These are phyloP conservation scores for Laodelphax striatellus DNA, from an alignment of 1,140 invertebrate genomes.

Conservation along the genomic window DNA sequence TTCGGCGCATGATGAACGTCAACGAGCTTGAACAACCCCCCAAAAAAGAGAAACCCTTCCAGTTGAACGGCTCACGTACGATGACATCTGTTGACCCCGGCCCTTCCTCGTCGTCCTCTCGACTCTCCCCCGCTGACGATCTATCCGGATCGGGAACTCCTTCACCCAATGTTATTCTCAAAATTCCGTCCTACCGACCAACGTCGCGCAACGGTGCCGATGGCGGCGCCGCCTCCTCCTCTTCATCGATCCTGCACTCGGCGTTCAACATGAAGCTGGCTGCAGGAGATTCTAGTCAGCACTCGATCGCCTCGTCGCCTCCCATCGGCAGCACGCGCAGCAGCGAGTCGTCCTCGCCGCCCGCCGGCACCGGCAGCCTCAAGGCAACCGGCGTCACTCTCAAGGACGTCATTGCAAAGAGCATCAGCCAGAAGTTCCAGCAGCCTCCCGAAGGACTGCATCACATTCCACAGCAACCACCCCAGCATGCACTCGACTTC, in stretches of 20 bases:
- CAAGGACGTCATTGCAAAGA: slow-evolving; percentile 74
- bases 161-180: slow-evolving; percentile 57
- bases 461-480: slow-evolving; percentile 2
- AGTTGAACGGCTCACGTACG: slow-evolving; percentile 11
- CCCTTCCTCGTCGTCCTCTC: slow-evolving; percentile 14
- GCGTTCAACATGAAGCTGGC: slow-evolving; percentile 22
- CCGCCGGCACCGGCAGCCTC: slow-evolving; percentile 38
- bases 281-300: slow-evolving; percentile 27
- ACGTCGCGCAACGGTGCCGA: slow-evolving; percentile 43
- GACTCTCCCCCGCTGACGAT: slow-evolving; percentile 5
- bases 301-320: slow-evolving; percentile 34
- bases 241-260: slow-evolving; percentile 30
- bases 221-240: slow-evolving; percentile 1
- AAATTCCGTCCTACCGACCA: slow-evolving; percentile 85
- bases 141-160: slow-evolving; percentile 22
- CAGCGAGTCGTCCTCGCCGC: slow-evolving; percentile 37
- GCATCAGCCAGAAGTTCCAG: slow-evolving; percentile 78
- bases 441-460: slow-evolving; percentile 36
- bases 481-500: slow-evolving; percentile 26
- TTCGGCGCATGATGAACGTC: slow-evolving; percentile 23
- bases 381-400: slow-evolving; percentile 43
- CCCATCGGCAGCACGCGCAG: slow-evolving; percentile 28
- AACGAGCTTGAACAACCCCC: slow-evolving; percentile 16
- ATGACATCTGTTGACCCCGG: slow-evolving; percentile 1
- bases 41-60: slow-evolving; percentile 14